phyloP scores from a whole-genome alignment of 2,888 invertebrate genomes.

The Camptogramma bilineatum region DNA sequence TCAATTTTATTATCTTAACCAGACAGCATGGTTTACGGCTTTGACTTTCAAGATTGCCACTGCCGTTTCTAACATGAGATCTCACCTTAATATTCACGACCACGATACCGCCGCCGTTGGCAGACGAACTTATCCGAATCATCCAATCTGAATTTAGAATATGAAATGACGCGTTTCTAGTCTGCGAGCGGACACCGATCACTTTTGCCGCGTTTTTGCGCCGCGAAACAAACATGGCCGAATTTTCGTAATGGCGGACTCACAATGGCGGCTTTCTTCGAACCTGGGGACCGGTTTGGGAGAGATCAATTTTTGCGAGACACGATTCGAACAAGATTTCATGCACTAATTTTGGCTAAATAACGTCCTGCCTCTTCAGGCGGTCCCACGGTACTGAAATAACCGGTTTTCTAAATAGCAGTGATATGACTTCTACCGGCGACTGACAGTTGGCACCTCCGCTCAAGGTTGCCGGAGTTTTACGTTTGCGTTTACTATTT shows the following conservation, averaged over 20 bases:
- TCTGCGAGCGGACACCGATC: slow-evolving; percentile 56
- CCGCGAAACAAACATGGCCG: slow-evolving; percentile 76
- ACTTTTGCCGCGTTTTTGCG: slow-evolving; percentile 72
- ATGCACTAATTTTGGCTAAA: slow-evolving; percentile 65
- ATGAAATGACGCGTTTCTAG: slow-evolving; percentile 51
- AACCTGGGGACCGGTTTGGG: slow-evolving; percentile 68
- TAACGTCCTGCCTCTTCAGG: slow-evolving; percentile 75
- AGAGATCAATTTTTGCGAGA: slow-evolving; percentile 64
- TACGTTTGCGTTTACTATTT: slow-evolving; percentile 64
- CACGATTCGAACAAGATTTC: slow-evolving; percentile 59
- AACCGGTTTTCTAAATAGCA: slow-evolving; percentile 70
- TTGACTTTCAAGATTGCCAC: slow-evolving; percentile 28
- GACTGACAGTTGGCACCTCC: slow-evolving; percentile 60
- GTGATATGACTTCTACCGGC: slow-evolving; percentile 57
- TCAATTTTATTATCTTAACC: neutral
- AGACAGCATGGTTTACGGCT: neutral
- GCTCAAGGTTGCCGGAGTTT: slow-evolving; percentile 63
- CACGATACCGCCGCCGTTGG: slow-evolving; percentile 41
- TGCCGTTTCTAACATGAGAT: slow-evolving; percentile 46
- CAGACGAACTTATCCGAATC: slow-evolving; percentile 50
- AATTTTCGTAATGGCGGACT: slow-evolving; percentile 76
- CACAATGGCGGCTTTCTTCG: slow-evolving; percentile 69
- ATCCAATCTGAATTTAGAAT: slow-evolving; percentile 59
- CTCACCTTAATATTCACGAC: slow-evolving; percentile 47
- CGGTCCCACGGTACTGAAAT: slow-evolving; percentile 73